Evolutionary conservation across 2,113 vertebrate species (phyloP), one percentile per base, ranked within the genome.

Genomic region (Vulpes ferrilata): DNA sequence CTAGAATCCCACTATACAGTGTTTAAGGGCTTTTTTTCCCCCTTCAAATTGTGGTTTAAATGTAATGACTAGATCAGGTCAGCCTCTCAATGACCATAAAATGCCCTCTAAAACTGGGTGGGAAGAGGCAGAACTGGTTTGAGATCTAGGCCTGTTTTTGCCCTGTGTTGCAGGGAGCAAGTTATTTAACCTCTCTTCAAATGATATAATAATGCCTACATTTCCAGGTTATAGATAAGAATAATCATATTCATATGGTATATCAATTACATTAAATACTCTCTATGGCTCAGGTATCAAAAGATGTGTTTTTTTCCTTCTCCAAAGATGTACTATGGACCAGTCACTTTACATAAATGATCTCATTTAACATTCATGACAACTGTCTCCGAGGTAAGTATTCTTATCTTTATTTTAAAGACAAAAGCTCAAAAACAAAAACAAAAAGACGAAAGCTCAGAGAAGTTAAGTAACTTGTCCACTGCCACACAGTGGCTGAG

Each of bases 391-490:
- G 85, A 90, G 80, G 53, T 88, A 80, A 88, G 59, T 94, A 85
- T 84, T 67, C 48, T 74, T 82, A n/a, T 93, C 38, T 89, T 38
- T 59, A 69, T 53, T 96, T 90, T 96, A 95, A 92, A 97, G n/a
- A 96, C 53, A 65, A 93, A 79, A 69, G 30, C 38, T 89, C 35
- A 95, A 69, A 69, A 17, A 69, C 67, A 19, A 69, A 32, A 69
- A 32, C 53, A 32, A 67, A 96, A 92, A 90, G 25, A 96, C 53
- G 65, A 94, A 79, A 69, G 22, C n/a, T 89, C 35, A 93, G 64
- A 59, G 55, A 93, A 20, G 25, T 94, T 95, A n/a, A 93, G 53
- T 94, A 95, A 94, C 69, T 96, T 73, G 25, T 51, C 71, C 27
- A 71, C 35, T 83, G 35, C 67, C 32, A 87, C 38, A 79, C 19